These are phyloP conservation scores for Cygnus olor DNA, from an alignment of 2,797 vertebrate genomes.

Conservation along the genomic window DNA sequence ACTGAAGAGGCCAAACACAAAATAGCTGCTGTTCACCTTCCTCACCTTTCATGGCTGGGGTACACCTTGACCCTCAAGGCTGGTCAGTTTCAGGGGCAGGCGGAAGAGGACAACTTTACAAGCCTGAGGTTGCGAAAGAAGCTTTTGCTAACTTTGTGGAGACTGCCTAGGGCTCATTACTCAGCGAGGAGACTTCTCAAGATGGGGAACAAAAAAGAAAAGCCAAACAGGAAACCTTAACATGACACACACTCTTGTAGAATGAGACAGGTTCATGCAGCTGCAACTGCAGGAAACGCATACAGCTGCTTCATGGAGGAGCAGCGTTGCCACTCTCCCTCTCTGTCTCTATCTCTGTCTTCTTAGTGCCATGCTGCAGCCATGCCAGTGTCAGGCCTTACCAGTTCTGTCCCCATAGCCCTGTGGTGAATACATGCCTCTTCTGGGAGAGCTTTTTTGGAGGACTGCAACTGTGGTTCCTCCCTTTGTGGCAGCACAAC, in stretches of 20 bases:
- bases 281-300: neutral
- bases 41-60: neutral
- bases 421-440: neutral
- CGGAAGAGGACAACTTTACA: neutral
- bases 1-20: neutral
- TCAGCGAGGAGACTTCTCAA: neutral
- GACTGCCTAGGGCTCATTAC: neutral
- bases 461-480: neutral
- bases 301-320: fast-evolving
- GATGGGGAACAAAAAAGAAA: neutral
- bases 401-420: neutral
- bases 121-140: fast-evolving
- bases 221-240: neutral
- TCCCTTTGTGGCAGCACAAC: neutral
- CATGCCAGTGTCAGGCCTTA: fast-evolving
- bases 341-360: neutral
- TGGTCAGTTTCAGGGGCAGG: neutral
- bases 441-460: neutral
- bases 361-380: fast-evolving
- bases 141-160: neutral
- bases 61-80: neutral
- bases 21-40: neutral
- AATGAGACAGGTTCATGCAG: neutral
- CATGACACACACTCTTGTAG: neutral
- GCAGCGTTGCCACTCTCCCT: fast-evolving